Percentiles rank a stretch among this genome's conserved stretches.
phyloP scores from a whole-genome alignment of 2,113 vertebrate species.

The Heterotilapia buettikoferi region DNA sequence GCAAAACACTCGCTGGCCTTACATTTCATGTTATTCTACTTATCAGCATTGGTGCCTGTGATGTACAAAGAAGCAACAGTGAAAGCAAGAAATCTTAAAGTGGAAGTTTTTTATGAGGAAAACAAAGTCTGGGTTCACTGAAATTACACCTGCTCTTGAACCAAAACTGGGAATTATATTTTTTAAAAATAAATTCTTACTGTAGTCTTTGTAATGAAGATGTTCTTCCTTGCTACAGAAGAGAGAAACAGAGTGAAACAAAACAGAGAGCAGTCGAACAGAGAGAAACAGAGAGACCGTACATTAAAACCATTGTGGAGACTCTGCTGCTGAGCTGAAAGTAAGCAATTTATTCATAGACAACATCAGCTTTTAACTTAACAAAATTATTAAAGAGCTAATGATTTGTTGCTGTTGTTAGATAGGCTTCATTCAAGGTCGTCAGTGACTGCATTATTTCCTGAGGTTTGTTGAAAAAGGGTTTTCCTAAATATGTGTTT shows the following conservation, averaged over 20 bases:
- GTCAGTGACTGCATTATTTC: not conserved
- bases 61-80: not conserved
- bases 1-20: not conserved
- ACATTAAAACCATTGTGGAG: not conserved
- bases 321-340: not conserved
- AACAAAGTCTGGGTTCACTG: not conserved
- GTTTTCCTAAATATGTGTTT: not conserved
- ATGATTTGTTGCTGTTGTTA: not conserved
- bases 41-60: not conserved
- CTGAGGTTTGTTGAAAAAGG: not conserved
- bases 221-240: not conserved
- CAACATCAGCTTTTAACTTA: not conserved
- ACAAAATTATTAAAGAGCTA: not conserved
- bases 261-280: not conserved
- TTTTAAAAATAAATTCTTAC: accelerated
- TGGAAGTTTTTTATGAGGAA: not conserved
- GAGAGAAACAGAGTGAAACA: not conserved
- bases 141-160: not conserved
- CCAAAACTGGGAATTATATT: not conserved
- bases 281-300: not conserved
- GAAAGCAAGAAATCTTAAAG: not conserved
- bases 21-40: not conserved
- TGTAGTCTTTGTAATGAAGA: not conserved
- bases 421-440: not conserved
- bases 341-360: not conserved